phyloP scores from a whole-genome alignment of 2,888 invertebrate genomes.

The Melanargia galathea region DNA sequence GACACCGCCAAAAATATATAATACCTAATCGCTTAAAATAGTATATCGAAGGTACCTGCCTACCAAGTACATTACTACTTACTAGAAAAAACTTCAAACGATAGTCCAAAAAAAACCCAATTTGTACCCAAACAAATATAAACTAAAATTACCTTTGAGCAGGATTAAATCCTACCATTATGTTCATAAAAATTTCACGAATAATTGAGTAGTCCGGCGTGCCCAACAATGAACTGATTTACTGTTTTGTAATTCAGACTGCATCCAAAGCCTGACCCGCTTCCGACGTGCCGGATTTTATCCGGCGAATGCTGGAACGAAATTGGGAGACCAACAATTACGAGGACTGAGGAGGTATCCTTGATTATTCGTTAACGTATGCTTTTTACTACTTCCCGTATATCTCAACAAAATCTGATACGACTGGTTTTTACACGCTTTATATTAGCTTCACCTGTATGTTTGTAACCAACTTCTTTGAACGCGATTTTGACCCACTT shows the following conservation, averaged over 20 bases:
- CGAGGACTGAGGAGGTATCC: slow-evolving; percentile 37
- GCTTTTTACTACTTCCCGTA: slow-evolving; percentile 39
- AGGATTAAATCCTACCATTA: slow-evolving; percentile 16
- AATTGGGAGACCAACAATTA: slow-evolving; percentile 55
- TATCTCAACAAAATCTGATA: too few relatives aligned
- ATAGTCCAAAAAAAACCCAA: background rate
- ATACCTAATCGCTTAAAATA: too few relatives aligned
- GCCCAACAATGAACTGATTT: slow-evolving; percentile 39
- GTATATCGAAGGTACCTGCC: too few relatives aligned
- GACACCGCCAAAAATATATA: too few relatives aligned
- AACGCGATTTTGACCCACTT: too few relatives aligned
- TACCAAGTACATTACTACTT: too few relatives aligned
- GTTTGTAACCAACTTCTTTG: too few relatives aligned
- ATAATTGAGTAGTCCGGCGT: slow-evolving; percentile 22
- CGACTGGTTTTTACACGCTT: too few relatives aligned
- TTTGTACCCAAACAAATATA: too few relatives aligned
- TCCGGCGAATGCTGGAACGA: slow-evolving; percentile 55
- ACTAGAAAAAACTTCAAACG: background rate
- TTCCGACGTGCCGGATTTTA: slow-evolving; percentile 57
- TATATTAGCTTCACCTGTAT: too few relatives aligned
- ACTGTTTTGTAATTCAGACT: slow-evolving; percentile 70
- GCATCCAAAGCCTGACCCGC: slow-evolving; percentile 64
- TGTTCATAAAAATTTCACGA: slow-evolving; percentile 22
- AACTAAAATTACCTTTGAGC: background rate
- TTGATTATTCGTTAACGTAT: slow-evolving; percentile 38